Evolutionary conservation across 2,888 invertebrate genomes (phyloP), one percentile per base, ranked within the genome.

Genomic region (Hyposoter dolosus): DNA sequence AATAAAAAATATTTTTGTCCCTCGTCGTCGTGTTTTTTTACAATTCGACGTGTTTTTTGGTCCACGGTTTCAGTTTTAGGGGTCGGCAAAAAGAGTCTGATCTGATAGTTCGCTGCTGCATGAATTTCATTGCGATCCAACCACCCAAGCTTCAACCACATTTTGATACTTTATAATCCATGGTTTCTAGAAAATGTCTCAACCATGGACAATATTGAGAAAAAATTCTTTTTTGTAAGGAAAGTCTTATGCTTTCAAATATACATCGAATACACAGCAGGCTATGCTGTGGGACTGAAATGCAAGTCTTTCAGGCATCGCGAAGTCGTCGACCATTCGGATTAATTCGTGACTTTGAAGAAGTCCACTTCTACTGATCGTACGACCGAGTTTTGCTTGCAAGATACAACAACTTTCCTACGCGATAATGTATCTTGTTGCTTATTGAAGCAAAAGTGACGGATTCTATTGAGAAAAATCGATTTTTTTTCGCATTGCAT

Each of bases 301-400:
- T 35, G 56, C 56, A 28, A 45, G 63, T 71, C 43, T 80, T 50
- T 45, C 47, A 50, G 82, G 76, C 53, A 75, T 76, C 76, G 56
- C 45, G 72, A 56, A 68, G 82, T 53, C 82, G 32, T 32, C 69
- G 68, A 82, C 68, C n/a, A 68, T 75, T 82, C 68, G 50, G 56
- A 76, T 76, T 82, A 60, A 69, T 69, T 45, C 76, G 12, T 50
- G 68, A 43, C 66, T 43, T 53, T 68, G 66, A 23, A 76, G 47
- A 72, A 35, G 40, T 43, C 40, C n/a, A 23, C 40, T 60, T 47
- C 35, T 15, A 80, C n/a, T 19, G 40, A 45, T 79, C 69, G 71
- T 35, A 35, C 66, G 35, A 32, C 4, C 53, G 43, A 79, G 43
- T 71, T 71, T 56, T 43, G 23, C 23, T 28, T 32, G 43, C 69